These are phyloP conservation scores for Morphnarchus princeps DNA, from an alignment of 2,113 vertebrate genomes.

Conservation along the genomic window DNA sequence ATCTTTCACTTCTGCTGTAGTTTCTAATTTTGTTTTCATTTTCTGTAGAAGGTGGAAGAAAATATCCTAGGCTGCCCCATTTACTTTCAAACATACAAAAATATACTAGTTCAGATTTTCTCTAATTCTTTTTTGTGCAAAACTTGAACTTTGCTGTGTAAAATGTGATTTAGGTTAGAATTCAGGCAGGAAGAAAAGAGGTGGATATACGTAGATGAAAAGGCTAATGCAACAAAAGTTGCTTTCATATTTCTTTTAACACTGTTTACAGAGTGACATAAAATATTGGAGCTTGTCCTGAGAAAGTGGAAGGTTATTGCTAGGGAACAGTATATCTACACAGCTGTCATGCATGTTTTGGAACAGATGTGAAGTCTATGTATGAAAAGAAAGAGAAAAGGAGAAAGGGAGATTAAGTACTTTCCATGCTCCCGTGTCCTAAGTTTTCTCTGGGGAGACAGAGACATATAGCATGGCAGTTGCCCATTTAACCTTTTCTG, in stretches of 20 bases:
- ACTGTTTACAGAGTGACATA: not conserved
- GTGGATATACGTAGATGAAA: not conserved
- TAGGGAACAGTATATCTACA: not conserved
- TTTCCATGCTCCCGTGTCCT: not conserved
- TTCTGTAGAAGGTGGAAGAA: not conserved
- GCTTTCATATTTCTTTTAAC: not conserved
- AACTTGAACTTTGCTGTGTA: not conserved
- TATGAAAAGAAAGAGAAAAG: not conserved
- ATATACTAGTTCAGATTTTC: not conserved
- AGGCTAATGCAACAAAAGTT: not conserved
- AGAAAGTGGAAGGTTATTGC: not conserved
- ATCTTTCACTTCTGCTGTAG: not conserved
- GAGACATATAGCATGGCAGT: not conserved
- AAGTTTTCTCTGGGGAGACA: not conserved
- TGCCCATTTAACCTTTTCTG: not conserved
- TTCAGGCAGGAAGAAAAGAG: not conserved
- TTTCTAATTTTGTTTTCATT: not conserved
- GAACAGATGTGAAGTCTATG: not conserved
- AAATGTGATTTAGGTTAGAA: not conserved
- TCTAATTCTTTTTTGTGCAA: not conserved
- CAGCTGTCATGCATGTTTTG: not conserved
- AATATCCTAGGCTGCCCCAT: not conserved
- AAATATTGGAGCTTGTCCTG: not conserved
- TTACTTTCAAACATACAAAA: not conserved
- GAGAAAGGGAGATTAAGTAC: not conserved